Percentiles rank a stretch among this genome's conserved stretches.
Conservation (phyloP, 1,140 invertebrate species). For the Camponotus vicinus region DNA sequence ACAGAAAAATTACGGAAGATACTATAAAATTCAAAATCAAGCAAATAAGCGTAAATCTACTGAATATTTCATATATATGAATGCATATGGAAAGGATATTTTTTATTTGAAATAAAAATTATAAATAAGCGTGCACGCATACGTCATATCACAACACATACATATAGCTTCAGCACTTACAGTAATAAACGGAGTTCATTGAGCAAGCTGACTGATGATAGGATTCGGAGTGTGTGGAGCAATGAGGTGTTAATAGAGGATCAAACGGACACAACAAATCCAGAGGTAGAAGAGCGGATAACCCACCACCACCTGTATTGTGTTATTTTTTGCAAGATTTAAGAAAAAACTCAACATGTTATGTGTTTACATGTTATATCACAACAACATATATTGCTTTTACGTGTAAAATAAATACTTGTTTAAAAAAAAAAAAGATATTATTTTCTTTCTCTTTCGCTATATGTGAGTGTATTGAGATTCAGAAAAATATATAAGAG, state of each 20-base stretch:
- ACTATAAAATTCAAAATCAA: constrained; percentile 2
- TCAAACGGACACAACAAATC: constrained; percentile 85
- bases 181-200: constrained; percentile 84
- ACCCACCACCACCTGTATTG: constrained; percentile 83
- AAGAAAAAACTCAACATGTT: constrained; percentile 19
- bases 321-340: constrained; percentile 65
- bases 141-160: not conserved
- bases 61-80: not conserved
- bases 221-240: constrained; percentile 85
- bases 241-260: constrained; percentile 85
- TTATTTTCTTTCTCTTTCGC: constrained; percentile 3
- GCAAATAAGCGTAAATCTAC: constrained; percentile 13
- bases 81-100: not conserved
- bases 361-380: not conserved
- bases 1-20: not conserved
- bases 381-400: constrained; percentile 17
- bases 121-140: not conserved
- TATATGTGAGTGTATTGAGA: not conserved
- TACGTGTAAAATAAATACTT: constrained; percentile 16
- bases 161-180: constrained; percentile 81
- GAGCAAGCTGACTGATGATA: constrained; percentile 85
- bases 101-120: constrained; percentile 24
- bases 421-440: not conserved
- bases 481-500: not conserved
- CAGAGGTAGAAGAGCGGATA: constrained; percentile 85